phyloP scores from a whole-genome alignment of 2,113 vertebrate species.

The Semicossyphus pulcher region DNA sequence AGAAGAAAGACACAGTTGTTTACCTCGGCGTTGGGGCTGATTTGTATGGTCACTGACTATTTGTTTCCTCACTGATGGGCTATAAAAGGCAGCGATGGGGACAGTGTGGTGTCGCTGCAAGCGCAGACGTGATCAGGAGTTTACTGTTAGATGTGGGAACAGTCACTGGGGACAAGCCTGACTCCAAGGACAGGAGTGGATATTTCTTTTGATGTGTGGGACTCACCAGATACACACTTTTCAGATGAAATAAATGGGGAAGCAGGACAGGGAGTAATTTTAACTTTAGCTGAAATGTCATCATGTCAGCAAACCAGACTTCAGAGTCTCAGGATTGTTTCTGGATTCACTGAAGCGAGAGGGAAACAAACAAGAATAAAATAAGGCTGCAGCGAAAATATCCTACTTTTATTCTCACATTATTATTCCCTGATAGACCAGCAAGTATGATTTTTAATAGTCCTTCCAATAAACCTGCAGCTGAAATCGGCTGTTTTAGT shows the following conservation, averaged over 20 bases:
- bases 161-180: not conserved
- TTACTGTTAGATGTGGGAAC: slow-evolving; percentile 26
- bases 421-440: not conserved
- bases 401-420: not conserved
- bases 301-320: slow-evolving; percentile 21
- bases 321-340: not conserved
- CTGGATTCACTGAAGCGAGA: slow-evolving; percentile 5
- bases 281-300: slow-evolving; percentile 25
- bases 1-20: slow-evolving; percentile 38
- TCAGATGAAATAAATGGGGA: not conserved
- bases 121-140: slow-evolving; percentile 37
- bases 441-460: not conserved
- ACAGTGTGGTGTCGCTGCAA: slow-evolving; percentile 1
- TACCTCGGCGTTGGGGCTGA: slow-evolving; percentile 23
- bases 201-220: slow-evolving; percentile 11
- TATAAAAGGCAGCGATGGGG: slow-evolving; percentile 37
- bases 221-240: not conserved
- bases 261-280: not conserved
- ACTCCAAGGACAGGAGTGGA: slow-evolving; percentile 21
- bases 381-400: not conserved
- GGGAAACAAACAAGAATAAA: slow-evolving; percentile 7
- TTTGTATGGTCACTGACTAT: slow-evolving; percentile 50
- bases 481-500: not conserved
- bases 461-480: not conserved
- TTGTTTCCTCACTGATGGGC: slow-evolving; percentile 34